phyloP scores from a whole-genome alignment of 2,888 invertebrate genomes.

The Eupithecia abbreviata region DNA sequence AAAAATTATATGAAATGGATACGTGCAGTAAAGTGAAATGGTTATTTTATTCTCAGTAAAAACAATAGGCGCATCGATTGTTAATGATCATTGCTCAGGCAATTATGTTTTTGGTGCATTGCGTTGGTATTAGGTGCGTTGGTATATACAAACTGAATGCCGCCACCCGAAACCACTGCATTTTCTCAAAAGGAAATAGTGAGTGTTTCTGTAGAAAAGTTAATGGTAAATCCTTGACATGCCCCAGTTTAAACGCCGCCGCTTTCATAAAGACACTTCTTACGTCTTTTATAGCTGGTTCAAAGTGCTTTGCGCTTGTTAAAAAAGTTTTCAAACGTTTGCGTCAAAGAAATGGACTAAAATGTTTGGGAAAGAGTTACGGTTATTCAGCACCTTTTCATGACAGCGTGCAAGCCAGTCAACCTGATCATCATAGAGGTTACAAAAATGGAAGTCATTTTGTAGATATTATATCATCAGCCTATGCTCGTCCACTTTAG shows the following conservation, averaged over 20 bases:
- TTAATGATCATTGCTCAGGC: background rate
- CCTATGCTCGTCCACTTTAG: background rate
- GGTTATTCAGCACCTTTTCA: background rate
- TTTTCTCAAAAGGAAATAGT: background rate
- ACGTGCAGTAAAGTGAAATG: background rate
- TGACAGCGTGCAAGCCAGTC: background rate
- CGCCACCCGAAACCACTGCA: background rate
- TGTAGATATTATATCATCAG: background rate
- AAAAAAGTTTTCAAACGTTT: background rate
- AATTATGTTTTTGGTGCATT: background rate
- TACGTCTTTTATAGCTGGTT: background rate
- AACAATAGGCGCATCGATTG: background rate
- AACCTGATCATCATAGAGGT: background rate
- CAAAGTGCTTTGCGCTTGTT: background rate
- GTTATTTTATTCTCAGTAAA: too few species aligned
- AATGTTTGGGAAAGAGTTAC: background rate
- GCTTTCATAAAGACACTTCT: background rate
- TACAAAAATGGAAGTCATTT: background rate
- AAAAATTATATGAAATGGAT: background rate
- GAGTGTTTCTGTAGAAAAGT: background rate
- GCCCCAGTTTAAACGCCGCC: background rate
- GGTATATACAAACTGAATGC: background rate
- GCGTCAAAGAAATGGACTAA: background rate
- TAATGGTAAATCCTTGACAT: background rate
- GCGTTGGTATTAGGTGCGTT: background rate